A percentile compares a stretch with the other conserved stretches of the same genome.
Conservation (phyloP, 53 echinoderm and acorn worm genomes). For the Antedon mediterranea region DNA sequence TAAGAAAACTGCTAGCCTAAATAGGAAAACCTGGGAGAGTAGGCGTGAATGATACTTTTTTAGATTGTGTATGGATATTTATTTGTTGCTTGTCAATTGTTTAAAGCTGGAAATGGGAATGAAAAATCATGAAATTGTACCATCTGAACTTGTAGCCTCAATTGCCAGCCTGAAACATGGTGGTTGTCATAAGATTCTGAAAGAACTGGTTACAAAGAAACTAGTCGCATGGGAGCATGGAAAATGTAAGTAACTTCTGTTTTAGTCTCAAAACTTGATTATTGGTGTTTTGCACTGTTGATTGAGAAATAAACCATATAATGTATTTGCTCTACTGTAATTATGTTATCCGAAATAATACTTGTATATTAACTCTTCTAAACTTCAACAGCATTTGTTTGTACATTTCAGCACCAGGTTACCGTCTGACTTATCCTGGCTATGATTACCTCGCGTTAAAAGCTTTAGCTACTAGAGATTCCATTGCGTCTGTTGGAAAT, state of each 20-base stretch:
- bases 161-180: slow-evolving; percentile 90
- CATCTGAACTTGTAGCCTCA: slow-evolving; percentile 51
- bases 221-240: slow-evolving; percentile 81
- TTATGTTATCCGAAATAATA: too few species aligned
- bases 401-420: slow-evolving; percentile 48
- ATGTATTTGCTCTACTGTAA: too few species aligned
- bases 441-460: slow-evolving; percentile 94
- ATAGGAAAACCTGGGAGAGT: too few species aligned
- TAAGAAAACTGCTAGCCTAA: too few species aligned
- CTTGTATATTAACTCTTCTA: too few species aligned
- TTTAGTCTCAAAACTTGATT: too few species aligned
- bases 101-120: slow-evolving; percentile 87
- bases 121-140: slow-evolving; percentile 96
- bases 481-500: slow-evolving; percentile 76
- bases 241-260: slow-evolving; percentile 39
- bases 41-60: too few species aligned
- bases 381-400: too few species aligned
- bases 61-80: too few species aligned
- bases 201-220: slow-evolving; percentile 74
- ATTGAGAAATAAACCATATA: too few species aligned
- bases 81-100: background rate
- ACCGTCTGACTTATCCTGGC: slow-evolving; percentile 81
- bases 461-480: slow-evolving; percentile 49
- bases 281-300: too few species aligned
- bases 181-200: slow-evolving; percentile 82